A percentile compares a stretch with the other conserved stretches of the same genome.
Conservation (phyloP, 2,113 vertebrate genomes). For the Ovibos moschatus region DNA sequence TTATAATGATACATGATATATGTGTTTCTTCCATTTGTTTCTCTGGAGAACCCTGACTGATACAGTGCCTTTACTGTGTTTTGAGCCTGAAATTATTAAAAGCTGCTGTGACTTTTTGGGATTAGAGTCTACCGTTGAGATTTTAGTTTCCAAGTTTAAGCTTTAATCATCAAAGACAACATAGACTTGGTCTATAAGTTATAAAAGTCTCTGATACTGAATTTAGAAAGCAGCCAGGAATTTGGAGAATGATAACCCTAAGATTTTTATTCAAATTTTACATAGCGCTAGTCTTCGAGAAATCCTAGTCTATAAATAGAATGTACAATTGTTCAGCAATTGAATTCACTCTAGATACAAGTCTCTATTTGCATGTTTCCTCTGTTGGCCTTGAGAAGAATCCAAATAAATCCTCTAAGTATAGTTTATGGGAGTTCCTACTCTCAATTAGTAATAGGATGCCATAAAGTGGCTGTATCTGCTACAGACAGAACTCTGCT, state of each 20-base stretch:
- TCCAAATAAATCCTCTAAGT: constrained; percentile 54
- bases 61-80: not conserved
- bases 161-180: not conserved
- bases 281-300: not conserved
- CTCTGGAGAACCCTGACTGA: not conserved
- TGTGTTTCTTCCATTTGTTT: not conserved
- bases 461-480: constrained; percentile 20
- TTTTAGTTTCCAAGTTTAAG: constrained; percentile 19
- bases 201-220: not conserved
- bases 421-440: constrained; percentile 54
- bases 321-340: constrained; percentile 28
- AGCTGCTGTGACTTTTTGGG: not conserved
- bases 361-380: constrained; percentile 35
- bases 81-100: not conserved
- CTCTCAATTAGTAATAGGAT: constrained; percentile 63
- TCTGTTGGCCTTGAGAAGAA: constrained; percentile 63
- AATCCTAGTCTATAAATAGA: constrained; percentile 51
- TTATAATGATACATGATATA: not conserved
- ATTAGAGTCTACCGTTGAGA: not conserved
- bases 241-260: not conserved
- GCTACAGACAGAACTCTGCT: constrained; percentile 45
- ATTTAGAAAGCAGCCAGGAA: constrained; percentile 24
- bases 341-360: constrained; percentile 17
- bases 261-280: constrained; percentile 3
- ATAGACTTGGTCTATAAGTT: not conserved